Evolutionary conservation across 92 coral and sea anemone genomes (phyloP).

Genomic region (Porites rus): DNA sequence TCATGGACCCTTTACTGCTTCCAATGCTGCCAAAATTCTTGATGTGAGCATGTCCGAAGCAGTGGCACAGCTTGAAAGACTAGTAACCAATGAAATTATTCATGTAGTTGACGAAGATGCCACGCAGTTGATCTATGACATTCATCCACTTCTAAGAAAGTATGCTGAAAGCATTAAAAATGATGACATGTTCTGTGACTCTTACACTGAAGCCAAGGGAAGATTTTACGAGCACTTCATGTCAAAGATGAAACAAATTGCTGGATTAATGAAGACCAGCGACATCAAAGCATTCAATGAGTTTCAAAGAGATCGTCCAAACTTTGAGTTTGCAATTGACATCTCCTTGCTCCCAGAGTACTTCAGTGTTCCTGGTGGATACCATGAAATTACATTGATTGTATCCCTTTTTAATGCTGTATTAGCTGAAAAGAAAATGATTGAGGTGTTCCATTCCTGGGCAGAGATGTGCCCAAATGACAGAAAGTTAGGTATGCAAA

Average conservation of each 20-base stretch:
- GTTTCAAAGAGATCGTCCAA: constrained; percentile 51
- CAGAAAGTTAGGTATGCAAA: constrained; percentile 21
- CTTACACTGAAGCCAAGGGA: constrained; percentile 52
- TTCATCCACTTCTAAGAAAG: constrained; percentile 66
- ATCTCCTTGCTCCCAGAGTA: constrained; percentile 49
- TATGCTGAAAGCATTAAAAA: constrained; percentile 58
- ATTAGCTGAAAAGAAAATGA: constrained; percentile 42
- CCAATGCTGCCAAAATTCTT: constrained; percentile 61
- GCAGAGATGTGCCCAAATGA: constrained; percentile 42
- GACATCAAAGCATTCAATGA: constrained; percentile 44
- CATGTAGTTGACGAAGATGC: constrained; percentile 36
- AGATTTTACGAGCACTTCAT: constrained; percentile 66
- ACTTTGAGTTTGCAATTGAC: constrained; percentile 68
- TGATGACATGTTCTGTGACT: constrained; percentile 4
- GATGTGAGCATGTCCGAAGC: constrained; percentile 36
- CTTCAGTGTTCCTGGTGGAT: constrained; percentile 60
- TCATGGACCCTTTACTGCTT: constrained; percentile 54
- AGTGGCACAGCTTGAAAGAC: constrained; percentile 49
- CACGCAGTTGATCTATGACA: constrained; percentile 62
- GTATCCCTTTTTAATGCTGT: constrained; percentile 66
- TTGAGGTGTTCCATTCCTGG: constrained; percentile 62
- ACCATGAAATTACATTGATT: constrained; percentile 57
- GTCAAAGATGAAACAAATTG: constrained; percentile 39
- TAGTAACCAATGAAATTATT: constrained; percentile 38
- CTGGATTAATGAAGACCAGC: constrained; percentile 52